phyloP scores from a whole-genome alignment of 1,140 invertebrate species.

The Melanaphis sacchari region DNA sequence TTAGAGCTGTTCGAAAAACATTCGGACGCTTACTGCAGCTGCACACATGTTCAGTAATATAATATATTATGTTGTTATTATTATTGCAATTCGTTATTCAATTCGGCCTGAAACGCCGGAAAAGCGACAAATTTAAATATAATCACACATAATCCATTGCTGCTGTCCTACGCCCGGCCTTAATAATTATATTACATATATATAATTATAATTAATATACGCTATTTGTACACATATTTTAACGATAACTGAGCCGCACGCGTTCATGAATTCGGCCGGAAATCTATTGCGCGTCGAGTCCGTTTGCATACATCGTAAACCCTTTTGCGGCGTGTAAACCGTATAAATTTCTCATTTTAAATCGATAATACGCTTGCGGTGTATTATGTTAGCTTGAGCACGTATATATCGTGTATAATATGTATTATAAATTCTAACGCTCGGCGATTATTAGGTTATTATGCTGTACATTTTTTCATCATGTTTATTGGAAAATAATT shows the following conservation, averaged over 20 bases:
- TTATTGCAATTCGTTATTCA: neutral
- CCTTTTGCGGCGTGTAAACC: slow-evolving; percentile 2
- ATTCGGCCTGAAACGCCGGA: neutral
- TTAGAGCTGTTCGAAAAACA: neutral
- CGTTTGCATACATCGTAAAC: neutral
- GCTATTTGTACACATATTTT: neutral
- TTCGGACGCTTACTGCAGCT: neutral
- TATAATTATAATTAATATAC: neutral
- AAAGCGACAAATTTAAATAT: slow-evolving; percentile 12
- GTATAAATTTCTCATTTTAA: slow-evolving; percentile 36
- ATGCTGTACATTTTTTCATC: neutral
- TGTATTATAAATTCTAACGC: slow-evolving; percentile 9
- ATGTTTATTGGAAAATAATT: slow-evolving; percentile 23
- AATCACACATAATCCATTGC: neutral
- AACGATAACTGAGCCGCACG: neutral
- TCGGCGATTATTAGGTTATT: neutral
- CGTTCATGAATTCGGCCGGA: neutral
- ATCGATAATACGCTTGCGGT: slow-evolving; percentile 18
- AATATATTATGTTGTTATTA: neutral
- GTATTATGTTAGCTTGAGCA: neutral
- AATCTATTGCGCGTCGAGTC: neutral
- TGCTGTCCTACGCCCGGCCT: neutral
- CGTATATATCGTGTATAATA: neutral
- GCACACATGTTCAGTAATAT: neutral
- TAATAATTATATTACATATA: slow-evolving; percentile 5